Conservation (phyloP, 1,140 invertebrate species). For the Drosophila kepulauana region DNA sequence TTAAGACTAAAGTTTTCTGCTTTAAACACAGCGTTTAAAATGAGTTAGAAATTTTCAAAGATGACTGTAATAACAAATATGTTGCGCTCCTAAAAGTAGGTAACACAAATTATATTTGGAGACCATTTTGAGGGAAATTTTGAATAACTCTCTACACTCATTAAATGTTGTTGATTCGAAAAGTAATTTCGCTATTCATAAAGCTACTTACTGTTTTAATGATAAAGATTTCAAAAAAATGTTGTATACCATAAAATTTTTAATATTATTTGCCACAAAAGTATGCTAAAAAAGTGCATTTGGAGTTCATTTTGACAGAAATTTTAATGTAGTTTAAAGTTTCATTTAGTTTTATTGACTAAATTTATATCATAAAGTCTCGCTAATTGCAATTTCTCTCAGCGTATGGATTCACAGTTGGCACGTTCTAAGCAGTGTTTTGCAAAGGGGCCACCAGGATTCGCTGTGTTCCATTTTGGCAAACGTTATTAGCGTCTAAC, state of each 20-base stretch:
- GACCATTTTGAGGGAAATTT: not conserved
- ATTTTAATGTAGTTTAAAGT: not conserved
- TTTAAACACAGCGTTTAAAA: not conserved
- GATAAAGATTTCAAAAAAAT: too few relatives aligned
- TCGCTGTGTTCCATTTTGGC: conserved; percentile 51
- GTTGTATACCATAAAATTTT: too few relatives aligned
- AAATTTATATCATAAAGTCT: too few relatives aligned
- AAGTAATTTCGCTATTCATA: too few relatives aligned
- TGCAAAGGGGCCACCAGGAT: not conserved
- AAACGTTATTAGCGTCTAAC: conserved; percentile 68
- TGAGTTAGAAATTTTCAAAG: not conserved
- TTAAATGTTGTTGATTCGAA: too few relatives aligned
- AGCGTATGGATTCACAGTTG: conserved; percentile 6
- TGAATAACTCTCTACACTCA: not conserved
- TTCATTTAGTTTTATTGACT: too few relatives aligned
- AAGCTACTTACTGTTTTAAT: too few relatives aligned
- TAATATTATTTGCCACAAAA: too few relatives aligned
- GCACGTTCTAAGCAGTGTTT: conserved; percentile 9
- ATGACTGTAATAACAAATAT: not conserved
- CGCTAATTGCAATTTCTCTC: not conserved
- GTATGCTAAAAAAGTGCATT: too few relatives aligned
- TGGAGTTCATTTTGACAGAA: not conserved
- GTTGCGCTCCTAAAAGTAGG: conserved; percentile 6
- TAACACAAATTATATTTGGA: not conserved
- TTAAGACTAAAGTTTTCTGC: not conserved